Evolutionary conservation across 1,140 invertebrate species (phyloP), one percentile per base, ranked within the genome.

Genomic region (Lanistes nyassanus): DNA sequence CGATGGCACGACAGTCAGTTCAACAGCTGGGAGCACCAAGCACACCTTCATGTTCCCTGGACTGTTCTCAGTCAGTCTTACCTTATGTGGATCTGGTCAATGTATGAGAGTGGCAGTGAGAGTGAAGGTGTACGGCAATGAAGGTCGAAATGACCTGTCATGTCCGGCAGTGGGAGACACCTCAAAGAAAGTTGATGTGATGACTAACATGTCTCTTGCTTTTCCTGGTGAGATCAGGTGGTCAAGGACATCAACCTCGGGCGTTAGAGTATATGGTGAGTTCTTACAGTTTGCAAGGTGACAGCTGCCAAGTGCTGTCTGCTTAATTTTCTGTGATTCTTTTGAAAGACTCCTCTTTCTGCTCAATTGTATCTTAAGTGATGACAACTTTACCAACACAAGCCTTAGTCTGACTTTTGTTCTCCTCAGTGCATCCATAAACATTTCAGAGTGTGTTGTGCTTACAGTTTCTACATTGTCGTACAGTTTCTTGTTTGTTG

Each of bases 1-100:
- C 3, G 76, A 77, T 36, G 76, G 76, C 36, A 47, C 70, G 26
- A 39, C 11, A 7, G n/a, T 26, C 26, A 71, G n/a, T 26, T 53
- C 68, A 56, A 58, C 53, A 5, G 4, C 39, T 9, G 37, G 16
- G 16, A 31, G 29, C 7, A 55, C 69, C 51, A 36, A 23, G 37
- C 68, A 76, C 69, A 76, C 68, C n/a, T 76, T 42, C 53, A 4
- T 55, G 31, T 71, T 64, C 34, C 37, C 75, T 2, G 75, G 68
- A 23, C 36, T 29, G n/a, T 76, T 76, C 37, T 31, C 31, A 3
- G 29, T 71, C 19, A 42, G 53, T 23, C n/a, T 76, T 16, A 58
- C 58, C 4, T 29, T 76, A 11, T 76, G 75, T 42, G 34, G 53
- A 19, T 13, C 11, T 5, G 68, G 73, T 23, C 42, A 36, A 5